Evolutionary conservation across 2,888 invertebrate genomes (phyloP).

Genomic region (Meganola albula): DNA sequence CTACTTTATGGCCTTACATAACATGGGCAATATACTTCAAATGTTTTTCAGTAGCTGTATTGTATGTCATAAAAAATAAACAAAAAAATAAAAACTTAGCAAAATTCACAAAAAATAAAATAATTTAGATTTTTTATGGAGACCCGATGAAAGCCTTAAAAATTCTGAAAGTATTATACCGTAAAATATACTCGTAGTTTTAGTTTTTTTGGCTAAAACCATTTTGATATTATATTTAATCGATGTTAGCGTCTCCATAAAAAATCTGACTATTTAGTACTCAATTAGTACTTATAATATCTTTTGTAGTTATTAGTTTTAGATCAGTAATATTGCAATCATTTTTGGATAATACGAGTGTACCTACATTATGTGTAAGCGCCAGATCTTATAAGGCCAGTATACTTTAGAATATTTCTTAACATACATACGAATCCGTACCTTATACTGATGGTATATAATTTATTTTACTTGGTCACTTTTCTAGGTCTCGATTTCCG

Average conservation of each 20-base stretch:
- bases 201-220: slow-evolving; percentile 11
- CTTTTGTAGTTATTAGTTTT: slow-evolving; percentile 33
- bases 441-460: too few relatives aligned
- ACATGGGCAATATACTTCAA: slow-evolving; percentile 29
- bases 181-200: slow-evolving; percentile 22
- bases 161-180: slow-evolving; percentile 20
- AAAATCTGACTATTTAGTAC: slow-evolving; percentile 30
- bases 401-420: slow-evolving; percentile 11
- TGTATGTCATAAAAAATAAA: slow-evolving; percentile 50
- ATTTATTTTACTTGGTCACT: too few relatives aligned
- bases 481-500: too few relatives aligned
- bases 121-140: slow-evolving; percentile 41
- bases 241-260: slow-evolving; percentile 24
- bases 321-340: slow-evolving; percentile 22
- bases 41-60: slow-evolving; percentile 41
- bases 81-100: slow-evolving; percentile 61
- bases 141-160: slow-evolving; percentile 18
- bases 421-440: too few relatives aligned
- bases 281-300: slow-evolving; percentile 37
- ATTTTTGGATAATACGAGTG: too few relatives aligned
- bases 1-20: slow-evolving; percentile 32
- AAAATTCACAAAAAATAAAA: slow-evolving; percentile 57
- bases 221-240: slow-evolving; percentile 24
- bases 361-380: too few relatives aligned
- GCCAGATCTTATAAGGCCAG: slow-evolving; percentile 25